Base-by-base conservation (phyloP, 1,140 invertebrate species). In the Helicoverpa zea region DNA sequence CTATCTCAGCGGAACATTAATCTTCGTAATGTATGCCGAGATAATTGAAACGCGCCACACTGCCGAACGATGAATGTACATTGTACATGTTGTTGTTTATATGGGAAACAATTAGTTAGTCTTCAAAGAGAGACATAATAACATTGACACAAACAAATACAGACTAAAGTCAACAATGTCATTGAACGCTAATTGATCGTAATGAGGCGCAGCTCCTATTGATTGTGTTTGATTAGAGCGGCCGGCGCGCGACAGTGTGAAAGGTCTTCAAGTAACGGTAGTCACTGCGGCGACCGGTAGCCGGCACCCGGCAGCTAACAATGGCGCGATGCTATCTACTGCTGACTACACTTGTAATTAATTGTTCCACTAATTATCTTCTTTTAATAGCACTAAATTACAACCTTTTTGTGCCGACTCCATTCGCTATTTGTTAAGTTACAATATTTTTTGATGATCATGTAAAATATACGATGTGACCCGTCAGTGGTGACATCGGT, bases 191-290 rank as follows among this genome's bases (percentile, higher is more conserved):
- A 68, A 68, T 68, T 72, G 16, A 51, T 30, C 23, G 30, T 47
- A 72, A 54, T 5, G 29, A 72, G 29, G 49, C 47, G 30, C n/a
- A 52, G 68, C 47, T 68, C 64, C 64, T 52, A 30, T 7, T 23
- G 11, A 52, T 72, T 72, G 35, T 70, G 12, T 2, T 13, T 70
- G 49, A 70, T 70, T 13, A 70, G 51, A 49, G 10, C 66, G 12
- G 66, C 14, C 14, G 49, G 9, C 14, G 29, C n/a, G 59, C 16
- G 61, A 43, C 64, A 52, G 59, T 77, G 59, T 64, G 75, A 77
- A 77, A 77, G 75, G 75, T 77, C 59, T 64, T 2, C 7, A 63
- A 52, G 59, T 76, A 77, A 64, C 74, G 74, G 74, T 77, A 64
- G 49, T 63, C 52, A n/a, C 29, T 18, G 0, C 14, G 23, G 18